A percentile compares a stretch with the other conserved stretches of the same genome.
Evolutionary conservation across 2,888 invertebrate genomes (phyloP).

Genomic region (Dorcus hopei): DNA sequence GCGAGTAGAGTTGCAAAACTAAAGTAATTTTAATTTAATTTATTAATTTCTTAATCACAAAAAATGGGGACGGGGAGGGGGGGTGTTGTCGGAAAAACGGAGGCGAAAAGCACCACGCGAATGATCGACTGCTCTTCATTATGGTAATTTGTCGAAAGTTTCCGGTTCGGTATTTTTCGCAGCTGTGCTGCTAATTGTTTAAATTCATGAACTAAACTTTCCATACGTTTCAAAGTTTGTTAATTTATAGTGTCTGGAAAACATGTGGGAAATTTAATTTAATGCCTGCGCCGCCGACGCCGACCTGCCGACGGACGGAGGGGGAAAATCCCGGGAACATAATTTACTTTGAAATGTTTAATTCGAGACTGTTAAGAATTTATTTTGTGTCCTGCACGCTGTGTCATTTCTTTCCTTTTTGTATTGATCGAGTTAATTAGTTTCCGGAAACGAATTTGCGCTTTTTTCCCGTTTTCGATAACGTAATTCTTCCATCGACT

Average conservation of each 20-base stretch:
- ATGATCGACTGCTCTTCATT: slow-evolving; percentile 28
- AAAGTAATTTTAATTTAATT: too few relatives aligned
- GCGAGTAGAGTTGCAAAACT: too few relatives aligned
- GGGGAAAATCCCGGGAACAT: slow-evolving; percentile 1
- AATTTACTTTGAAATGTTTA: slow-evolving; percentile 9
- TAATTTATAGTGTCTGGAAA: slow-evolving; percentile 41
- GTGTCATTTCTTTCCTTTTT: not conserved
- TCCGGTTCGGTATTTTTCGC: slow-evolving; percentile 31
- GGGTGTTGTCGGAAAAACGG: slow-evolving; percentile 1
- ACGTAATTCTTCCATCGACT: too few relatives aligned
- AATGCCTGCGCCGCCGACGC: slow-evolving; percentile 3
- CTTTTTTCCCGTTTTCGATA: not conserved
- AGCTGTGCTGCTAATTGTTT: slow-evolving; percentile 35
- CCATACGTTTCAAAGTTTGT: slow-evolving; percentile 37
- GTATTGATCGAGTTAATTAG: not conserved
- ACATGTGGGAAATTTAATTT: slow-evolving; percentile 41
- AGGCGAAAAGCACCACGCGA: slow-evolving; percentile 14
- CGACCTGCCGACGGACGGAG: not conserved
- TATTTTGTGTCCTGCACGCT: not conserved
- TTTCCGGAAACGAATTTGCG: slow-evolving; percentile 1
- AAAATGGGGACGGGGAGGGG: too few relatives aligned
- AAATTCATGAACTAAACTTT: slow-evolving; percentile 37
- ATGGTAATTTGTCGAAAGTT: slow-evolving; percentile 19
- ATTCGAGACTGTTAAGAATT: not conserved
- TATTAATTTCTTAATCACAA: too few relatives aligned